These are phyloP conservation scores for Abramis brama DNA, from an alignment of 2,113 vertebrate species.

Conservation along the genomic window DNA sequence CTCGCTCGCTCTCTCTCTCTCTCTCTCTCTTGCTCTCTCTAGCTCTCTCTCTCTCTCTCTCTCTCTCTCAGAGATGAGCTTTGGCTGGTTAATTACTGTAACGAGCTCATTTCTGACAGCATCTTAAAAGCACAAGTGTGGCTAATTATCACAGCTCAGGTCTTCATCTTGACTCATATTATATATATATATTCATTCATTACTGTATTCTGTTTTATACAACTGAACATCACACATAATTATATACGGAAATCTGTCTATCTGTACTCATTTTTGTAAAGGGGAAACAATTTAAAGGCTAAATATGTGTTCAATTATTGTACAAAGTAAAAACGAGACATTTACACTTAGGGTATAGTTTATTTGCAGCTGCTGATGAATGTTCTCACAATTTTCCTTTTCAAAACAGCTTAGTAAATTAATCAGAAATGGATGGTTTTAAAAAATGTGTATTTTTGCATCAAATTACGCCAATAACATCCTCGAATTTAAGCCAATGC, in stretches of 20 bases:
- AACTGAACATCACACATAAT: not conserved
- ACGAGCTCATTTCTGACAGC: constrained; percentile 36
- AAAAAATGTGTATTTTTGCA: too few relatives aligned
- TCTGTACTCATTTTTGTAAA: not conserved
- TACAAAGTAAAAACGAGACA: not conserved
- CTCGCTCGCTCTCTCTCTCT: too few relatives aligned
- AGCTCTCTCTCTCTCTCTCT: too few relatives aligned
- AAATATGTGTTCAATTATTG: too few relatives aligned
- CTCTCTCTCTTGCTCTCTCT: too few relatives aligned
- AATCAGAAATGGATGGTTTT: too few relatives aligned
- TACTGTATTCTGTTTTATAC: not conserved
- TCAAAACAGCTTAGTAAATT: too few relatives aligned
- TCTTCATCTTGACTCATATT: not conserved
- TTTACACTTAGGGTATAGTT: not conserved
- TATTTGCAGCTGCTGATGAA: not conserved
- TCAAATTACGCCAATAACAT: not conserved
- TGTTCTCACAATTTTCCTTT: too few relatives aligned
- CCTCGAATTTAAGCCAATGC: not conserved
- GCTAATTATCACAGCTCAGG: constrained; percentile 32
- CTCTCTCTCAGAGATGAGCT: not conserved
- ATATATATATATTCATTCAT: not conserved
- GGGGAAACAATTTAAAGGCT: too few relatives aligned
- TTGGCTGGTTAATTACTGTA: constrained; percentile 41
- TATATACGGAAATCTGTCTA: too few relatives aligned
- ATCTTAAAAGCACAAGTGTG: constrained; percentile 22